phyloP scores from a whole-genome alignment of 1,140 invertebrate species.

The Thrips palmi region DNA sequence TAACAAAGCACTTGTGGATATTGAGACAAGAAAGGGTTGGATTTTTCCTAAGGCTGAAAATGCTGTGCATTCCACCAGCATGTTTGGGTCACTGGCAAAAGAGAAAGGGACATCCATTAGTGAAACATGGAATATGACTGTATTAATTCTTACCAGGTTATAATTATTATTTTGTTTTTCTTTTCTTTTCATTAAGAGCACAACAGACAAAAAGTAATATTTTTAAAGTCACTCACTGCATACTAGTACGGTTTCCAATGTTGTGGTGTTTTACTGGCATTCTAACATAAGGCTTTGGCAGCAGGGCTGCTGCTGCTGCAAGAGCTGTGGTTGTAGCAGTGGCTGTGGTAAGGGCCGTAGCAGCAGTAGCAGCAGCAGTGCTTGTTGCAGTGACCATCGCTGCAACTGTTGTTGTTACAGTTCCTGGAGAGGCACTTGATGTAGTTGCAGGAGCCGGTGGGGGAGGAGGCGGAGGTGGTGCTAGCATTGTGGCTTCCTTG shows the following conservation, averaged over 20 bases:
- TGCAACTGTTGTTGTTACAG: too few relatives aligned
- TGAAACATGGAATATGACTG: not conserved
- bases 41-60: constrained; percentile 75
- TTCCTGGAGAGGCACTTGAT: too few relatives aligned
- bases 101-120: constrained; percentile 9
- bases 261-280: constrained; percentile 47
- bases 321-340: too few relatives aligned
- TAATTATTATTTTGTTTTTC: not conserved
- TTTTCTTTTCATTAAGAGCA: not conserved
- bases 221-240: constrained; percentile 35
- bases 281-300: constrained; percentile 21
- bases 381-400: too few relatives aligned
- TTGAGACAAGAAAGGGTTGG: constrained; percentile 78
- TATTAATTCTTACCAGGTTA: too few relatives aligned
- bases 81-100: constrained; percentile 61
- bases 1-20: constrained; percentile 71
- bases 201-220: not conserved
- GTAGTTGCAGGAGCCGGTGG: constrained; percentile 2
- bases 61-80: constrained; percentile 69
- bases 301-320: too few relatives aligned
- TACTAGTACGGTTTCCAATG: constrained; percentile 43
- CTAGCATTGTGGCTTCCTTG: constrained; percentile 9
- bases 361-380: too few relatives aligned
- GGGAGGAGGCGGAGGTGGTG: not conserved
- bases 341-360: too few relatives aligned